A percentile compares a stretch with the other conserved stretches of the same genome.
Conservation (phyloP, 2,888 invertebrate species). For the Apeira syringaria region DNA sequence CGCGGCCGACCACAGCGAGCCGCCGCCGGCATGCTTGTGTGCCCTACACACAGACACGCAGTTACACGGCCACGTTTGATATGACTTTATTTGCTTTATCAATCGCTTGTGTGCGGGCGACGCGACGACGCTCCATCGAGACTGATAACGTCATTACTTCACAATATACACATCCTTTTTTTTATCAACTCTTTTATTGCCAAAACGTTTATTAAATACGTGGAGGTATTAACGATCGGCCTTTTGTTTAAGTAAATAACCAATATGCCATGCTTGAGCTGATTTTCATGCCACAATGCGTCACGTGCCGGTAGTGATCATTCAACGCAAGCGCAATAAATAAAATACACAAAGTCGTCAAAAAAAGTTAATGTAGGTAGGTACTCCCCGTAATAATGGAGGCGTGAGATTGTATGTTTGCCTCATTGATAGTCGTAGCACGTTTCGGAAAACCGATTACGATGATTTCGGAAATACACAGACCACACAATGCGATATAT, state of each 20-base stretch:
- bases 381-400: neutral
- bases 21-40: conserved; percentile 48
- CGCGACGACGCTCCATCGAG: conserved; percentile 26
- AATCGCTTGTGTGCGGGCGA: conserved; percentile 47
- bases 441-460: conserved; percentile 6
- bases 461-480: neutral
- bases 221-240: conserved; percentile 1
- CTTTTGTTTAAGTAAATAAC: conserved; percentile 13
- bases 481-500: neutral
- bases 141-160: conserved; percentile 61
- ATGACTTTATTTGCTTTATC: conserved; percentile 61
- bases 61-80: conserved; percentile 40
- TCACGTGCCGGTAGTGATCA: conserved; percentile 14
- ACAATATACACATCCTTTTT: too few relatives aligned
- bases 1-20: conserved; percentile 44
- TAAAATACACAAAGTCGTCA: conserved; percentile 3
- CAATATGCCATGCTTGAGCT: conserved; percentile 7
- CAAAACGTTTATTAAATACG: too few relatives aligned
- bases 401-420: conserved; percentile 6
- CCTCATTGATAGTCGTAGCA: conserved; percentile 5
- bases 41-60: conserved; percentile 30
- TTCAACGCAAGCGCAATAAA: conserved; percentile 8
- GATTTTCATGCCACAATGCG: conserved; percentile 10
- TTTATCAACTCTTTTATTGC: neutral
- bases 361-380: neutral